Conservation (phyloP, 1,140 invertebrate genomes). For the Stratiolaelaps scimitus region DNA sequence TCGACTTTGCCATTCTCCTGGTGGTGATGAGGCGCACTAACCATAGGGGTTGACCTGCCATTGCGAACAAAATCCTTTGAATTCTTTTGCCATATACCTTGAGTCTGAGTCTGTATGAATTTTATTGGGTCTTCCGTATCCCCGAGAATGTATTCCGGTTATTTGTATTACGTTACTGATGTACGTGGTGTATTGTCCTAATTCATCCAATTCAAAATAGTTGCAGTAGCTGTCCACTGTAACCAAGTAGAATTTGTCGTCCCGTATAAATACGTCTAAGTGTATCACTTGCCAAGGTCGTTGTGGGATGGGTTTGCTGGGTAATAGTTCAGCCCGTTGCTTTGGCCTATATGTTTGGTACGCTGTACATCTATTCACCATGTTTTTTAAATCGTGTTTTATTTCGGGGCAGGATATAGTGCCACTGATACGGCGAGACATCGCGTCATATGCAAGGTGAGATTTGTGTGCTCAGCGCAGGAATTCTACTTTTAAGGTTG, state of each 20-base stretch:
- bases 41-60: not conserved
- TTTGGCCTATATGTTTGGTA: not conserved
- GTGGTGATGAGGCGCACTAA: not conserved
- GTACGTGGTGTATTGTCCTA: not conserved
- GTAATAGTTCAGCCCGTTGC: too few species aligned
- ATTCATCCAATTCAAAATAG: conserved; percentile 2
- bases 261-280: not conserved
- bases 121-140: not conserved
- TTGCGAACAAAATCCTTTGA: not conserved
- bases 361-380: not conserved
- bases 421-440: not conserved
- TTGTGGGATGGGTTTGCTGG: not conserved
- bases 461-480: too few species aligned
- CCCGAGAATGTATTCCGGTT: not conserved
- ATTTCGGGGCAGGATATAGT: not conserved
- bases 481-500: not conserved
- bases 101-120: too few species aligned
- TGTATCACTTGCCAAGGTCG: conserved; percentile 1
- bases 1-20: not conserved
- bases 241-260: not conserved
- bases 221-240: not conserved
- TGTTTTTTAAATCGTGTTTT: too few species aligned
- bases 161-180: not conserved
- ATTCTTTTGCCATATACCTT: not conserved
- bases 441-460: not conserved